phyloP scores from a whole-genome alignment of 2,888 invertebrate genomes.

The Pimpla rufipes region DNA sequence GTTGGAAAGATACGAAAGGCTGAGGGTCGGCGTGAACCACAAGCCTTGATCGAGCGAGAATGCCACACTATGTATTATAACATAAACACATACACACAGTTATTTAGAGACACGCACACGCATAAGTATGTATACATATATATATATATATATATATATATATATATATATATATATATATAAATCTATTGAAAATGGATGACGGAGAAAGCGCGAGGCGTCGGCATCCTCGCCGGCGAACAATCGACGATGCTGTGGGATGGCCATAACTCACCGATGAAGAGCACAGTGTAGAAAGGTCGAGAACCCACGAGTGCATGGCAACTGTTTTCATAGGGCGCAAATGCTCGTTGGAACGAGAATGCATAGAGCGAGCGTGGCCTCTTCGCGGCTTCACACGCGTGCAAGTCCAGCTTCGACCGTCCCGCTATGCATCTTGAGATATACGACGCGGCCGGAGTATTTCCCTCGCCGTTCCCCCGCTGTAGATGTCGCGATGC shows the following conservation, averaged over 20 bases:
- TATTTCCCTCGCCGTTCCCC: not conserved
- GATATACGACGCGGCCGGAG: not conserved
- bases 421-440: constrained; percentile 50
- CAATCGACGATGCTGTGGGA: constrained; percentile 59
- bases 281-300: constrained; percentile 58
- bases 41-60: constrained; percentile 57
- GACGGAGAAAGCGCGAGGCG: constrained; percentile 58
- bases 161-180: constrained; percentile 19
- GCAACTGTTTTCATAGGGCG: constrained; percentile 62
- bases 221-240: constrained; percentile 44
- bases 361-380: constrained; percentile 35
- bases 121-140: not conserved
- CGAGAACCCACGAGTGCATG: constrained; percentile 16
- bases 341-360: constrained; percentile 50
- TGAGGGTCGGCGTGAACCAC: constrained; percentile 42
- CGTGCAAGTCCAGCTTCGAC: constrained; percentile 57
- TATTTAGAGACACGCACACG: not conserved
- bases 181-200: constrained; percentile 46
- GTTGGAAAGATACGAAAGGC: constrained; percentile 36
- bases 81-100: not conserved
- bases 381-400: constrained; percentile 39
- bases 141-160: not conserved
- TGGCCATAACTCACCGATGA: constrained; percentile 62
- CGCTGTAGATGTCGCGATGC: not conserved
- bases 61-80: constrained; percentile 43